Evolutionary conservation across 1,140 invertebrate genomes (phyloP), one percentile per base, ranked within the genome.

Genomic region (Scaptomyza graminum): DNA sequence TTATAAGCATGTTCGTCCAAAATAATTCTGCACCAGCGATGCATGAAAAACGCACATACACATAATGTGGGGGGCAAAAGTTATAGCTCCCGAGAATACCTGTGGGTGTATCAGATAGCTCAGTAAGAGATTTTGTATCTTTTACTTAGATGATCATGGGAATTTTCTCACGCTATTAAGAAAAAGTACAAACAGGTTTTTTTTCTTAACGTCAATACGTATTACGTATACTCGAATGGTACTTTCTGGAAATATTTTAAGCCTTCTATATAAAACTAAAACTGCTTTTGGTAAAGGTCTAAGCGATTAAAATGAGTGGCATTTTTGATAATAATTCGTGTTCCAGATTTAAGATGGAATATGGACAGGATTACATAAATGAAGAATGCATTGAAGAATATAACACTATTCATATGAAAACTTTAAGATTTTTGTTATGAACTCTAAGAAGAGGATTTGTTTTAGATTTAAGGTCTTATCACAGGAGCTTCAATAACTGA

Each of bases 1-100:
- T 63, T 69, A 73, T 64, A 73, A 46, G 49, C 61, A 74, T 63
- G 44, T 62, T 68, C 60, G 39, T 57, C 22, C 47, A 64, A 76
- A 59, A 67, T 41, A 66, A 61, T 72, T 59, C 52, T 62, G 46
- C 52, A 56, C 13, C 69, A 73, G 44, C 74, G 46, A 76, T 72
- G 74, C 69, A 61, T 76, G 62, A 67, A 70, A 56, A 65, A 59
- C 46, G 47, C 49, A 65, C 34, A 63, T 49, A 51, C 41, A 65
- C 25, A 70, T 44, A 64, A 49, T 59, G 43, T 8, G 4, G 50
- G 50, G 49, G 49, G 9, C 16, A 52, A 6, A 41, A 61, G 28
- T 15, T 59, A 52, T 64, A 39, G 7, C n/a, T 56, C 51, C 34
- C n/a, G n/a, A 44, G 57, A 46, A 61, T 60, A 52, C 31, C 15